Evolutionary conservation across 1,140 invertebrate genomes (phyloP), one percentile per base, ranked within the genome.

Genomic region (Riptortus pedestris): DNA sequence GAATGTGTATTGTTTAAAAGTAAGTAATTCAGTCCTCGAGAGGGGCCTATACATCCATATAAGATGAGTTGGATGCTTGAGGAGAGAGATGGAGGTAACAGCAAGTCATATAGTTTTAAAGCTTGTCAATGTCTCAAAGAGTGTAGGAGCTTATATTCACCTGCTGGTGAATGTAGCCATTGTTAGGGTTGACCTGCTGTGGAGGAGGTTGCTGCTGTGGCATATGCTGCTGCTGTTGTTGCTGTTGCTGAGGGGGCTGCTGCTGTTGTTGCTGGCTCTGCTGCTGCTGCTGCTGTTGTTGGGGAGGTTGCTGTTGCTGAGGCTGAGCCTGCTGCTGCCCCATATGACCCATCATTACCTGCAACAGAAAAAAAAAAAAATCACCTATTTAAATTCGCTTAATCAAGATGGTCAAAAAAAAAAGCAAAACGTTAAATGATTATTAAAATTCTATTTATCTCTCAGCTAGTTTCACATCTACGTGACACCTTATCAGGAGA

Each of bases 311-410:
- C 72, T 74, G 67, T 62, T 66, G 67, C 26, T 63, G 60, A 33
- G 51, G 64, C 51, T 69, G 65, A 62, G 67, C 62, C 28, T 66
- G 67, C 57, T 69, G 68, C 33, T 67, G 68, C 16, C 63, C 65
- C 68, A 70, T 70, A 28, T 69, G 73, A 12, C 71, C 74, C 73
- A 77, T 76, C 76, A 77, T 78, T 38, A 69, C 71, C 67, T 73
- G 72, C 68, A 68, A 66, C 11, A 2, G n/a, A 48, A 31, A 11
- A 31, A 45, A 28, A 52, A 33, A 62, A 47, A 51, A 43, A 65
- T 52, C 27, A 65, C 2, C 20, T 52, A 65, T 16, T 62, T 55
- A 11, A 65, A 60, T 62, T 68, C 68, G 62, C 67, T n/a, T n/a
- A n/a, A n/a, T n/a, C n/a, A n/a, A n/a, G n/a, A 68, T 31, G 68